Evolutionary conservation across 2,797 vertebrate species (phyloP).

Genomic region (Microctenopoma steveboyesi): DNA sequence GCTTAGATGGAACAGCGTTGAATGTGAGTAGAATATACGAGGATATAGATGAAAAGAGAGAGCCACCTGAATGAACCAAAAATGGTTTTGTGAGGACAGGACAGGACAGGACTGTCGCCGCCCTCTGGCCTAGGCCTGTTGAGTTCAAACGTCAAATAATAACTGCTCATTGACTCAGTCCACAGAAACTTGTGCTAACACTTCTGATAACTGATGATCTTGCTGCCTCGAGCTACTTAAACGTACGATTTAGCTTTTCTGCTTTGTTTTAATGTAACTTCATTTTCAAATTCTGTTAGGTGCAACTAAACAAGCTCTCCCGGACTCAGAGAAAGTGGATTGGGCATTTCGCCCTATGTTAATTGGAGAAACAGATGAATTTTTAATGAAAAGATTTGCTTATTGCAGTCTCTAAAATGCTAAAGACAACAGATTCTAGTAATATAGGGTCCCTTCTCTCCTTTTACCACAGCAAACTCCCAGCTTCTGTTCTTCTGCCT

Average conservation of each 20-base stretch:
- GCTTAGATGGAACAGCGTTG: slow-evolving; percentile 35
- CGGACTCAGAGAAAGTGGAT: neutral
- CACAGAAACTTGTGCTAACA: neutral
- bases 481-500: slow-evolving; percentile 22
- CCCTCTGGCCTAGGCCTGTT: slow-evolving; percentile 7
- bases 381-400: neutral
- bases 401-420: neutral
- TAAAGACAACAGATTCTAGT: neutral
- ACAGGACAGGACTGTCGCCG: too few species aligned
- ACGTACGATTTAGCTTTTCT: neutral
- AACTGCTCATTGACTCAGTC: neutral
- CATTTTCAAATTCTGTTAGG: neutral
- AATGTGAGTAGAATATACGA: slow-evolving; percentile 39
- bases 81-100: neutral
- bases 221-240: neutral
- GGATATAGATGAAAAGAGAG: slow-evolving; percentile 20
- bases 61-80: neutral
- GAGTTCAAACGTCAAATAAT: neutral
- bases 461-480: slow-evolving; percentile 12
- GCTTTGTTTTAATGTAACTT: neutral
- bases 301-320: neutral
- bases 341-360: neutral
- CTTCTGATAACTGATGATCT: neutral
- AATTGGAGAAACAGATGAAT: neutral
- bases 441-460: slow-evolving; percentile 1